phyloP scores from a whole-genome alignment of 2,797 vertebrate genomes.

The Mallotus villosus region DNA sequence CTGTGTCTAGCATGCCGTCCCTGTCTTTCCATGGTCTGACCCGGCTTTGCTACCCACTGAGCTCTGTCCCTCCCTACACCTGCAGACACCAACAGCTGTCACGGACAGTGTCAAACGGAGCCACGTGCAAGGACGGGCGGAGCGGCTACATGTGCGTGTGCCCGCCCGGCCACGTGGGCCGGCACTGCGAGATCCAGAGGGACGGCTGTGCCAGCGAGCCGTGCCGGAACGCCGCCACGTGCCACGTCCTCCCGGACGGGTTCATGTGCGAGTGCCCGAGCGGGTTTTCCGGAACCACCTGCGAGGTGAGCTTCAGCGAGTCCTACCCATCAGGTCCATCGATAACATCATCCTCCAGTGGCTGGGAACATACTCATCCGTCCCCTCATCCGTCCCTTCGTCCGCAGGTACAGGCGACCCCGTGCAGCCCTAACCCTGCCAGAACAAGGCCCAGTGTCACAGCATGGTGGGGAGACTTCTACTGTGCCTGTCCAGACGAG shows the following conservation, averaged over 20 bases:
- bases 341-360: background rate
- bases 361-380: too few relatives aligned
- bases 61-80: background rate
- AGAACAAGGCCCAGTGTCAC: constrained; percentile 86
- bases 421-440: constrained; percentile 87
- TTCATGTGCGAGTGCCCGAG: constrained; percentile 84
- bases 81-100: constrained; percentile 85
- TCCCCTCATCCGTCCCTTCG: background rate
- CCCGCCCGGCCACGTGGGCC: constrained; percentile 81
- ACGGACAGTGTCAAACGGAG: constrained; percentile 91
- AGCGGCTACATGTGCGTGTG: constrained; percentile 86
- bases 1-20: constrained; percentile 11
- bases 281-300: constrained; percentile 82
- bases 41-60: background rate
- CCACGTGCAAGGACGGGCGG: constrained; percentile 83
- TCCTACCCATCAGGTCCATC: background rate
- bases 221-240: constrained; percentile 81
- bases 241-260: constrained; percentile 73
- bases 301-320: constrained; percentile 81
- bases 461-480: constrained; percentile 82
- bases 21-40: background rate
- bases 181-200: constrained; percentile 83
- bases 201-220: constrained; percentile 82
- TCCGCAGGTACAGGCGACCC: constrained; percentile 80
- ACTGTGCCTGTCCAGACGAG: constrained; percentile 87